These are phyloP conservation scores for Chaenodraco wilsoni DNA, from an alignment of 2,797 vertebrate genomes.

Conservation along the genomic window DNA sequence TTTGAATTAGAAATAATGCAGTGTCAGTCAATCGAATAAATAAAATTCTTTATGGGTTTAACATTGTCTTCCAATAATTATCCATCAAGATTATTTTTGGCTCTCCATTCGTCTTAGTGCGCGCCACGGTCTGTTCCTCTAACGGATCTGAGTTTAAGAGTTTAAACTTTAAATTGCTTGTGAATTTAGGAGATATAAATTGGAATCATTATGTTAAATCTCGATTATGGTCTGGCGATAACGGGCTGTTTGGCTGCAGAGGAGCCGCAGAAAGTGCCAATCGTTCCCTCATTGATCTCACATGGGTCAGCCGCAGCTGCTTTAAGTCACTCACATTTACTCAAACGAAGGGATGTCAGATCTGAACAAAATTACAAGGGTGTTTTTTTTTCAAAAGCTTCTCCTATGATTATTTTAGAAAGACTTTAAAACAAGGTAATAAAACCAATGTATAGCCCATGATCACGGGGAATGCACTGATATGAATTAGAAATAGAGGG, in stretches of 20 bases:
- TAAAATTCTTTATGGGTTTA: neutral
- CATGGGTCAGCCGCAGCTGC: conserved; percentile 41
- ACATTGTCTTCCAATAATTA: conserved; percentile 16
- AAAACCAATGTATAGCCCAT: conserved; percentile 28
- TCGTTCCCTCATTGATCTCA: conserved; percentile 64
- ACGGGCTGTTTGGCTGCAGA: conserved; percentile 60
- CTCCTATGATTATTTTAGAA: conserved; percentile 56
- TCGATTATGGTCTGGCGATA: conserved; percentile 45
- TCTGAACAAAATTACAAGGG: neutral
- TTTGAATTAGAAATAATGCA: neutral
- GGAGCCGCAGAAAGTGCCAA: conserved; percentile 58
- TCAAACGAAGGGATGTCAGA: conserved; percentile 6
- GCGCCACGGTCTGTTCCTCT: conserved; percentile 23
- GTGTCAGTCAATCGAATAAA: neutral
- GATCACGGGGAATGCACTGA: conserved; percentile 37
- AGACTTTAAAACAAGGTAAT: conserved; percentile 53
- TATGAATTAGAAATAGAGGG: conserved; percentile 63
- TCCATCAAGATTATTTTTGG: neutral
- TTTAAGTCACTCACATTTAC: conserved; percentile 37
- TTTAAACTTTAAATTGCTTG: conserved; percentile 56
- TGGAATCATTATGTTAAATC: conserved; percentile 57
- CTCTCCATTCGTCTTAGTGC: conserved; percentile 10
- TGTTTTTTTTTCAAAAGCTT: conserved; percentile 11
- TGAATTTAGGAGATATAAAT: conserved; percentile 55
- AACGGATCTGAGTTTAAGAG: conserved; percentile 64